Evolutionary conservation across 2,113 vertebrate genomes (phyloP).

Genomic region (Sapajus apella): DNA sequence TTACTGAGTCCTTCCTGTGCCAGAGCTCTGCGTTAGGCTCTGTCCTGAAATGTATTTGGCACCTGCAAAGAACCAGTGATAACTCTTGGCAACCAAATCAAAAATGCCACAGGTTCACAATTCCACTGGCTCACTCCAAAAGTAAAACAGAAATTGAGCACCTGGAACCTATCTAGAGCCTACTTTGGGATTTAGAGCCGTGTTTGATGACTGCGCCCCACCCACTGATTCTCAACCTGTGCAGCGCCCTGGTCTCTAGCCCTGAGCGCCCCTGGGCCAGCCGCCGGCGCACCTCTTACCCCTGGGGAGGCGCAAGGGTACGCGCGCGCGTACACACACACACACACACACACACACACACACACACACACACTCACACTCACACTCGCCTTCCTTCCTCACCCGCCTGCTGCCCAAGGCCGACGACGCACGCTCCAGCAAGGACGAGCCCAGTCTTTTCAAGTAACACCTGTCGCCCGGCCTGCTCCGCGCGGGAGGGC

Average conservation of each 20-base stretch:
- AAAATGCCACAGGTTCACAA: background rate
- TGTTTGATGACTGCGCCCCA: background rate
- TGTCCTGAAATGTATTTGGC: background rate
- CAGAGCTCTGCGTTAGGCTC: background rate
- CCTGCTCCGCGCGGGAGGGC: background rate
- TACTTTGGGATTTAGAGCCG: background rate
- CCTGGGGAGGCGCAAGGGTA: too few species aligned
- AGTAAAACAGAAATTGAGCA: background rate
- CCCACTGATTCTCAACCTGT: background rate
- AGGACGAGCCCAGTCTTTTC: too few species aligned
- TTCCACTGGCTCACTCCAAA: background rate
- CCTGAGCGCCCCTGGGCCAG: background rate
- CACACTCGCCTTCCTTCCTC: background rate
- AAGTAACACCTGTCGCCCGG: background rate
- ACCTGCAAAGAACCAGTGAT: background rate
- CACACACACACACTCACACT: background rate
- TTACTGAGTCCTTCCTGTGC: background rate
- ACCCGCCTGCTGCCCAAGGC: background rate
- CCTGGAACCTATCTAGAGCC: background rate
- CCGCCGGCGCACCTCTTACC: background rate
- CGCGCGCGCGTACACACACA: background rate
- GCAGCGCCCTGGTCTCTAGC: background rate
- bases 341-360: background rate
- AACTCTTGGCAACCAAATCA: background rate
- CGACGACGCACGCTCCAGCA: background rate